phyloP scores from a whole-genome alignment of 1,140 invertebrate species.

The Tigriopus japonicus region DNA sequence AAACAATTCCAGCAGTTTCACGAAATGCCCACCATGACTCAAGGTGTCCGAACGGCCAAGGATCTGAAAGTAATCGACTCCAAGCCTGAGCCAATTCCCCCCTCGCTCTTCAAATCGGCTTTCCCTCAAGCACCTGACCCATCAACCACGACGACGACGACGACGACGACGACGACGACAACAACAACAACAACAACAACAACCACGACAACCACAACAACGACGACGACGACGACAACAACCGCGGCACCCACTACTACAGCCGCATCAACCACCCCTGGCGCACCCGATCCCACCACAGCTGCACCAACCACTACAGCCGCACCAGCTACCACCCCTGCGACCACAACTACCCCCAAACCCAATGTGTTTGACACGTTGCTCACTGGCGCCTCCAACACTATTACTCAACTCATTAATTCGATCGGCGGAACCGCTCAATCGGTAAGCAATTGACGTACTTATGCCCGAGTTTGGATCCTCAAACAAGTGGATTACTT shows the following conservation, averaged over 20 bases:
- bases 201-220: no score
- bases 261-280: no score
- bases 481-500: not conserved
- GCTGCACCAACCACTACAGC: no score
- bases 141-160: no score
- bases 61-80: not conserved
- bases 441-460: not conserved
- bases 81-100: not conserved
- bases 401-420: not conserved
- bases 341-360: not conserved
- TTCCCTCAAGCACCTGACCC: no score
- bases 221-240: no score
- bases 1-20: not conserved
- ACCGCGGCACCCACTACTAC: no score
- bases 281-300: no score
- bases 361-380: not conserved
- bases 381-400: not conserved
- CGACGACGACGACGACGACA: no score
- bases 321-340: no score
- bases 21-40: not conserved
- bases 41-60: not conserved
- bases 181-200: no score
- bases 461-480: not conserved
- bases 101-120: no score
- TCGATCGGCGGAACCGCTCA: not conserved